phyloP scores from a whole-genome alignment of 2,888 invertebrate species.

The Pseudococcus viburni region DNA sequence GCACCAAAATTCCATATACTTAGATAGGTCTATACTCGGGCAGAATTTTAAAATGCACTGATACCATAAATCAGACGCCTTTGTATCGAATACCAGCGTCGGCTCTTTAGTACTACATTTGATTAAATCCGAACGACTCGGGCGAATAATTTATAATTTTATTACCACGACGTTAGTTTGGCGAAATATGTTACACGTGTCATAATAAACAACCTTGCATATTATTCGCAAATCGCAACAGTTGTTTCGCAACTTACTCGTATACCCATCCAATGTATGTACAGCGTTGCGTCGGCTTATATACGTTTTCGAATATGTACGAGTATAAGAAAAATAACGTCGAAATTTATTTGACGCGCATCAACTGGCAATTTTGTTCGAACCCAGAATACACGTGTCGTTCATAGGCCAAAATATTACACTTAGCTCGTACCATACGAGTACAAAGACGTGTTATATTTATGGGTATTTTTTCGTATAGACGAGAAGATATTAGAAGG shows the following conservation, averaged over 20 bases:
- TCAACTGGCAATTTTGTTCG: slow-evolving; percentile 22
- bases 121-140: slow-evolving; percentile 7
- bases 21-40: too few relatives aligned
- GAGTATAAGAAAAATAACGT: slow-evolving; percentile 10
- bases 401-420: slow-evolving; percentile 13
- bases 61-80: not conserved
- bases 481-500: too few relatives aligned
- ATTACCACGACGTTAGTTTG: slow-evolving; percentile 40
- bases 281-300: not conserved
- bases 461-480: too few relatives aligned
- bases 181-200: slow-evolving; percentile 57
- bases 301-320: not conserved
- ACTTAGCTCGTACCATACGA: too few relatives aligned
- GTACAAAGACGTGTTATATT: too few relatives aligned
- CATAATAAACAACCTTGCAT: slow-evolving; percentile 36
- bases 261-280: not conserved
- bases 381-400: slow-evolving; percentile 19
- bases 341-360: slow-evolving; percentile 46
- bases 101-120: not conserved
- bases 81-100: not conserved
- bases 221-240: slow-evolving; percentile 47
- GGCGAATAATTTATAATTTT: slow-evolving; percentile 49
- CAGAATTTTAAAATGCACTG: slow-evolving; percentile 2
- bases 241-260: slow-evolving; percentile 36
- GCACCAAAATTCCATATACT: not conserved